These are phyloP conservation scores for Poliocrania exsul DNA, from an alignment of 2,797 vertebrate genomes.

Conservation along the genomic window DNA sequence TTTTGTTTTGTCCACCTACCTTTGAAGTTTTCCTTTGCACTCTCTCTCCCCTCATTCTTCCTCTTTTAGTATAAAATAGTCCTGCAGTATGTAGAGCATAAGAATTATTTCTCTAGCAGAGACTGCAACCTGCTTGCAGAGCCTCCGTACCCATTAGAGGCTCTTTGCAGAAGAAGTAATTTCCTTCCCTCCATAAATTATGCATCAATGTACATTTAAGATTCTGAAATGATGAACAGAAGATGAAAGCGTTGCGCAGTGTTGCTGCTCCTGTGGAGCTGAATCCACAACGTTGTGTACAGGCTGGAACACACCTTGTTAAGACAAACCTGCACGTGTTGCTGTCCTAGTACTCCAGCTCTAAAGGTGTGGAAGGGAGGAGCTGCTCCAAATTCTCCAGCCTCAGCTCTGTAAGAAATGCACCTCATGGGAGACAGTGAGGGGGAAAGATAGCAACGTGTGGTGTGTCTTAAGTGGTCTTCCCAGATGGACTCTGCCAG, in stretches of 20 bases:
- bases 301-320: conserved; percentile 4
- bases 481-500: neutral
- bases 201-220: conserved; percentile 55
- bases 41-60: neutral
- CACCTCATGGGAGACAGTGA: neutral
- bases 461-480: neutral
- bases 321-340: neutral
- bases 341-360: neutral
- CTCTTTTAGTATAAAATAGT: neutral
- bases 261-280: neutral
- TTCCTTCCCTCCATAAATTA: conserved; percentile 72
- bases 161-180: conserved; percentile 65
- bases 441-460: accelerated
- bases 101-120: conserved; percentile 41
- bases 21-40: neutral
- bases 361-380: neutral
- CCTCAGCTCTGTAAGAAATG: neutral
- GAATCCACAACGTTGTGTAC: neutral
- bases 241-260: conserved; percentile 8
- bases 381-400: neutral
- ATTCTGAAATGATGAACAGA: conserved; percentile 44
- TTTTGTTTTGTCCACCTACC: neutral
- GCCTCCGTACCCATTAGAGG: conserved; percentile 56
- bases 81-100: conserved; percentile 52
- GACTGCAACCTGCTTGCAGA: conserved; percentile 33